Conservation (phyloP, 2,797 vertebrate species). For the Miichthys miiuy region DNA sequence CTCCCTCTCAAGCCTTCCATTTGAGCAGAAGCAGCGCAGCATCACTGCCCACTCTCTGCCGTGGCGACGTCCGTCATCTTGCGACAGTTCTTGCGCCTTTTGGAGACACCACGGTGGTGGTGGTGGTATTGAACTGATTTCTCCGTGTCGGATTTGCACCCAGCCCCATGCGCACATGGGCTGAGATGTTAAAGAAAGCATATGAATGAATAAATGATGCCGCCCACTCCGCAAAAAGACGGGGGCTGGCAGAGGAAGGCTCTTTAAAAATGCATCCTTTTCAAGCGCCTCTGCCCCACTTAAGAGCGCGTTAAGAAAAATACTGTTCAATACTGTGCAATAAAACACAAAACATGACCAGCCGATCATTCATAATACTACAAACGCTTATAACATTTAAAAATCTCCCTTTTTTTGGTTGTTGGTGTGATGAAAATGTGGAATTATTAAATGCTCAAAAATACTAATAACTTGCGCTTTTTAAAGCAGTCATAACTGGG, state of each 20-base stretch:
- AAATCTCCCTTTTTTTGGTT: constrained; percentile 4
- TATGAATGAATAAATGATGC: constrained; percentile 84
- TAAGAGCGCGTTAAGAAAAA: constrained; percentile 68
- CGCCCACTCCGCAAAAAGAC: constrained; percentile 60
- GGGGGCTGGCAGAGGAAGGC: constrained; percentile 67
- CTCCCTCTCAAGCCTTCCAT: constrained; percentile 47
- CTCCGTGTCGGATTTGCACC: constrained; percentile 25
- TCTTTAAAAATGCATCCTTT: constrained; percentile 83
- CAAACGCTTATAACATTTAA: not conserved
- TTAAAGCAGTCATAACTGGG: constrained; percentile 5
- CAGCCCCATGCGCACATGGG: constrained; percentile 57
- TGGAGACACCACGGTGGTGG: constrained; percentile 40
- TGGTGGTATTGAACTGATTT: constrained; percentile 60
- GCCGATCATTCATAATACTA: constrained; percentile 6
- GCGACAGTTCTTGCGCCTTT: constrained; percentile 72
- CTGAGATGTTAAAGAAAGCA: constrained; percentile 76
- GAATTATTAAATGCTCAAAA: not conserved
- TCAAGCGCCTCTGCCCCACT: constrained; percentile 80
- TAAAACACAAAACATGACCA: constrained; percentile 27
- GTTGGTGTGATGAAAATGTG: not conserved
- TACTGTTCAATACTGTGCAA: constrained; percentile 27
- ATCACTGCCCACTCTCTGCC: constrained; percentile 55
- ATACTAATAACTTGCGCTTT: constrained; percentile 2
- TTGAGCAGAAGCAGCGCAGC: constrained; percentile 54
- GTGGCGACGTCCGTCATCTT: constrained; percentile 76